These are phyloP conservation scores for Phaethon lepturus DNA, from an alignment of 2,113 vertebrate genomes.

Conservation along the genomic window DNA sequence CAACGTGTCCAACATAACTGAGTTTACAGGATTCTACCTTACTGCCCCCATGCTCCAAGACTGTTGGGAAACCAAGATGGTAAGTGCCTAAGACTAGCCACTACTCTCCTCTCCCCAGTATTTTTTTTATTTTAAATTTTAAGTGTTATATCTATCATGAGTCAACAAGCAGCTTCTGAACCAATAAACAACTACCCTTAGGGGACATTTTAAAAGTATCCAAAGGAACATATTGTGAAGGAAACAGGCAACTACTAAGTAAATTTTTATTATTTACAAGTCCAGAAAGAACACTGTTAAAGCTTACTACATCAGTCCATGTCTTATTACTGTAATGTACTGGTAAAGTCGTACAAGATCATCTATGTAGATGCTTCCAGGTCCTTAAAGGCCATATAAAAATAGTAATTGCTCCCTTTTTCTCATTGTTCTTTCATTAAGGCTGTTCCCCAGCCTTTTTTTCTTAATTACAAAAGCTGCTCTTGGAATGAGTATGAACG, in stretches of 20 bases:
- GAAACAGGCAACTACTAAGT: background rate
- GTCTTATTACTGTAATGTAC: background rate
- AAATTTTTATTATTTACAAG: background rate
- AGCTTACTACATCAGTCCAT: background rate
- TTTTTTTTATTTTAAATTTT: background rate
- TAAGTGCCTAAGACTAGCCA: background rate
- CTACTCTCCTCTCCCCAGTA: background rate
- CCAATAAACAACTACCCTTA: background rate
- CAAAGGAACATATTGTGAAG: background rate
- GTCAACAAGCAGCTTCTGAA: background rate
- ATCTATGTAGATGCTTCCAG: fast-evolving
- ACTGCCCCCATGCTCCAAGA: background rate
- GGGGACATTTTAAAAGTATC: background rate
- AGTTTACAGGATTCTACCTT: background rate
- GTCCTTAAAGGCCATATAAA: background rate
- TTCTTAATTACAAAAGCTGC: background rate
- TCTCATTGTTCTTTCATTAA: background rate
- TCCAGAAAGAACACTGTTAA: background rate
- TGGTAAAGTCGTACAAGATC: background rate
- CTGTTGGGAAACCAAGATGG: background rate
- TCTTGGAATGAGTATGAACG: background rate
- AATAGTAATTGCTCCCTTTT: background rate
- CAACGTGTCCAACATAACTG: background rate
- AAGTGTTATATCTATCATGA: background rate
- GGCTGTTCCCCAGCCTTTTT: background rate